phyloP scores from a whole-genome alignment of 2,888 invertebrate genomes.

The Achlya flavicornis region DNA sequence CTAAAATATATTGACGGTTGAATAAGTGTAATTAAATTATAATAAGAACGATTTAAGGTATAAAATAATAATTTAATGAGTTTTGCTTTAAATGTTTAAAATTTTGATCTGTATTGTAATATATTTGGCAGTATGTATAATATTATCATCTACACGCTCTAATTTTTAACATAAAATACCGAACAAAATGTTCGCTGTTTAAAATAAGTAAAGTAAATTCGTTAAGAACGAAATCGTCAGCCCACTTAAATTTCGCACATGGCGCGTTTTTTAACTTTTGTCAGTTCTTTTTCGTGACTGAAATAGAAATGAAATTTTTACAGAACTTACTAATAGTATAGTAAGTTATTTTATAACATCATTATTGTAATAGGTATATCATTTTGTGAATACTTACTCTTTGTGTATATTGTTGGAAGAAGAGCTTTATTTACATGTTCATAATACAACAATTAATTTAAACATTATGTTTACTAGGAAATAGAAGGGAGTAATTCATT shows the following conservation, averaged over 20 bases:
- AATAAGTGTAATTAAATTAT: not conserved
- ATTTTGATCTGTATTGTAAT: constrained; percentile 1
- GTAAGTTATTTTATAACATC: too few relatives aligned
- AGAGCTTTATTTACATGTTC: too few relatives aligned
- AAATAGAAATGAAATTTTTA: too few relatives aligned
- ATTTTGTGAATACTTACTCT: too few relatives aligned
- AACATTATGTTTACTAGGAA: not conserved
- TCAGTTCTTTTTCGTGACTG: not conserved
- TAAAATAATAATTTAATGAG: not conserved
- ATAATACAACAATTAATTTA: too few relatives aligned
- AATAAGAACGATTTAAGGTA: not conserved
- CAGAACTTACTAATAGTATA: too few relatives aligned
- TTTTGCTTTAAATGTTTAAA: constrained; percentile 9
- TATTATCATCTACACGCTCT: not conserved
- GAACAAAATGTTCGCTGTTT: not conserved
- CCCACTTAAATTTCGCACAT: too few relatives aligned
- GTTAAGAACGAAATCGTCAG: not conserved
- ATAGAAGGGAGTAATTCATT: not conserved
- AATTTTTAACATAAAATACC: not conserved
- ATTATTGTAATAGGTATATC: too few relatives aligned
- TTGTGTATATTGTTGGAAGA: too few relatives aligned
- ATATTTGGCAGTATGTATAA: not conserved
- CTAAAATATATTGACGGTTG: constrained; percentile 4
- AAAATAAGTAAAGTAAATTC: not conserved
- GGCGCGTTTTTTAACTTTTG: too few relatives aligned